Percentiles rank a stretch among this genome's conserved stretches.
phyloP scores from a whole-genome alignment of 2,113 vertebrate species.

The Lepisosteus oculatus region DNA sequence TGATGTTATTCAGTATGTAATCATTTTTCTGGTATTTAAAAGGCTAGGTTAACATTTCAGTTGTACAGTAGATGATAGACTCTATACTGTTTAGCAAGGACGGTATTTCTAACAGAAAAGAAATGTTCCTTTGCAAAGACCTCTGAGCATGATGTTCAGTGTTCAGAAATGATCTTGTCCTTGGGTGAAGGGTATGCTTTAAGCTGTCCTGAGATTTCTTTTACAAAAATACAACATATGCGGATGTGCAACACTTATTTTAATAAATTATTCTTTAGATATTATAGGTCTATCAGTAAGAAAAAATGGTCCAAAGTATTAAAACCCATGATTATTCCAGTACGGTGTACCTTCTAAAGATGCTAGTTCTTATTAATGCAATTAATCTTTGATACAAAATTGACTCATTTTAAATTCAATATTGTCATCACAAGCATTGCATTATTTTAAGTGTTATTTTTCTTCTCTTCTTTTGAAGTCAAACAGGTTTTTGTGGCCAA shows the following conservation, averaged over 20 bases:
- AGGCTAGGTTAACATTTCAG: not conserved
- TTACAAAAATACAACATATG: too few species aligned
- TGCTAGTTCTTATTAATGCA: constrained; percentile 10
- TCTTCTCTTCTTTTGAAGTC: not conserved
- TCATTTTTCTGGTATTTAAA: not conserved
- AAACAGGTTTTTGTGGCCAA: not conserved
- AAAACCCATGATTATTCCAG: constrained; percentile 1
- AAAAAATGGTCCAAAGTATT: not conserved
- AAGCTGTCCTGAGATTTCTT: not conserved
- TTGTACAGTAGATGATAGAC: not conserved
- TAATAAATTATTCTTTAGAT: not conserved
- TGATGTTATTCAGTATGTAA: not conserved
- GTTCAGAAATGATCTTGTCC: not conserved
- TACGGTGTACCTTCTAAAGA: constrained; percentile 1
- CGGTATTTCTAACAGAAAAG: not conserved
- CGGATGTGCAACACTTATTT: not conserved
- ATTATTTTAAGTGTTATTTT: not conserved
- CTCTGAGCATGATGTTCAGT: not conserved
- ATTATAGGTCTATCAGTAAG: not conserved
- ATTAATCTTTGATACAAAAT: constrained; percentile 2
- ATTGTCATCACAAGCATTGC: not conserved
- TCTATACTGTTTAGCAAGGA: not conserved
- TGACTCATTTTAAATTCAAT: not conserved
- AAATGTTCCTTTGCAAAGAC: not conserved
- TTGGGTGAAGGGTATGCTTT: not conserved